These are phyloP conservation scores for Coreoperca whiteheadi DNA, from an alignment of 2,113 vertebrate genomes.

Conservation along the genomic window DNA sequence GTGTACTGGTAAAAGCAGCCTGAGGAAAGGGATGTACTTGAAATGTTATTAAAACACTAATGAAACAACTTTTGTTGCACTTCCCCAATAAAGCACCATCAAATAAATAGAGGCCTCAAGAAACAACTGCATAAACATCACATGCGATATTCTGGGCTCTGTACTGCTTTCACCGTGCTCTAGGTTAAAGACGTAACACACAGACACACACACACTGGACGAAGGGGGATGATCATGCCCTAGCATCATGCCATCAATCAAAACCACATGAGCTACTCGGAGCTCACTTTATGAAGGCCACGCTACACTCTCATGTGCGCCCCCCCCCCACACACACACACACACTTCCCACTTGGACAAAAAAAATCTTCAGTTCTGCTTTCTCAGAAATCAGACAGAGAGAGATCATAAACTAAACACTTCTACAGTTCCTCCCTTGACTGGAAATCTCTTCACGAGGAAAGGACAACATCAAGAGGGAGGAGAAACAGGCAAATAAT, in stretches of 20 bases:
- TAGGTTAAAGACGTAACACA: not conserved
- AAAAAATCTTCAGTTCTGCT: constrained; percentile 57
- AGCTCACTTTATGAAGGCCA: not conserved
- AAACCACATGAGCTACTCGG: constrained; percentile 30
- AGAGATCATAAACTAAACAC: not conserved
- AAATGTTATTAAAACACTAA: constrained; percentile 10
- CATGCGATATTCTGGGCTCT: constrained; percentile 16
- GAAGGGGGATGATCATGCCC: constrained; percentile 20
- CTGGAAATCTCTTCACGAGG: constrained; percentile 15
- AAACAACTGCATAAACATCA: constrained; percentile 33
- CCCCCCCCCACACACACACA: not conserved
- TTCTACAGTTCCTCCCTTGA: constrained; percentile 23
- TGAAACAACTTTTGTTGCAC: constrained; percentile 33
- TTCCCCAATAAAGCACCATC: not conserved
- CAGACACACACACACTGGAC: not conserved
- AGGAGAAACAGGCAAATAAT: not conserved
- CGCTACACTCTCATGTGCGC: not conserved
- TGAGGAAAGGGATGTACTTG: not conserved
- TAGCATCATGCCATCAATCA: constrained; percentile 28
- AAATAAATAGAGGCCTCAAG: constrained; percentile 11
- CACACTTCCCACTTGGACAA: not conserved
- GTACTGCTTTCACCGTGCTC: constrained; percentile 8
- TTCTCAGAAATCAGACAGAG: constrained; percentile 37
- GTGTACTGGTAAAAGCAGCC: constrained; percentile 36
- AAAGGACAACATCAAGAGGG: not conserved